Evolutionary conservation across 2,888 invertebrate species (phyloP).

Genomic region (Cyclophora albipunctata): DNA sequence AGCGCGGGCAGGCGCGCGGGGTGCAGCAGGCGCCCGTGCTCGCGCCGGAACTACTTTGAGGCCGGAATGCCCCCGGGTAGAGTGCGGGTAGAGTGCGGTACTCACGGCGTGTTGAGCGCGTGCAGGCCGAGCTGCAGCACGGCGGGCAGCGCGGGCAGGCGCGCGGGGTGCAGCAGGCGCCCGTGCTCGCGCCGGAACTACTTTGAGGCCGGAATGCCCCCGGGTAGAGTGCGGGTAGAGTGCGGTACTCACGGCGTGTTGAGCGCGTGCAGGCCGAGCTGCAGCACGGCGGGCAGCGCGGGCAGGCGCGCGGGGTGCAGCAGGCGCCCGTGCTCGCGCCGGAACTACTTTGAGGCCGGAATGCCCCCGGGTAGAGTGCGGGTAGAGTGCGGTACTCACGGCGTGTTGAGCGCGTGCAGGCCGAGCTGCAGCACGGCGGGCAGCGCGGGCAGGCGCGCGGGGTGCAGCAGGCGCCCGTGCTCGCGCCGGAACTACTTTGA

Average conservation of each 20-base stretch:
- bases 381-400: conserved; percentile 33
- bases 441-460: conserved; percentile 92
- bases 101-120: conserved; percentile 90
- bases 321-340: conserved; percentile 93
- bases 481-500: conserved; percentile 97
- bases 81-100: neutral
- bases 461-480: conserved; percentile 95
- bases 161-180: conserved; percentile 93
- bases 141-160: conserved; percentile 93
- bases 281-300: conserved; percentile 92
- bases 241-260: conserved; percentile 82
- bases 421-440: conserved; percentile 94
- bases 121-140: conserved; percentile 94
- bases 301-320: conserved; percentile 95
- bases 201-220: too few relatives aligned
- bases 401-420: conserved; percentile 95
- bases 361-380: neutral
- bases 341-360: too few relatives aligned
- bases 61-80: too few relatives aligned
- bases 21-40: conserved; percentile 96
- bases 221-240: neutral
- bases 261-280: conserved; percentile 93
- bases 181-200: conserved; percentile 97
- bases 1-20: conserved; percentile 93
- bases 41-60: conserved; percentile 95